Conservation (phyloP, 2,113 vertebrate species). For the Casuarius casuarius region DNA sequence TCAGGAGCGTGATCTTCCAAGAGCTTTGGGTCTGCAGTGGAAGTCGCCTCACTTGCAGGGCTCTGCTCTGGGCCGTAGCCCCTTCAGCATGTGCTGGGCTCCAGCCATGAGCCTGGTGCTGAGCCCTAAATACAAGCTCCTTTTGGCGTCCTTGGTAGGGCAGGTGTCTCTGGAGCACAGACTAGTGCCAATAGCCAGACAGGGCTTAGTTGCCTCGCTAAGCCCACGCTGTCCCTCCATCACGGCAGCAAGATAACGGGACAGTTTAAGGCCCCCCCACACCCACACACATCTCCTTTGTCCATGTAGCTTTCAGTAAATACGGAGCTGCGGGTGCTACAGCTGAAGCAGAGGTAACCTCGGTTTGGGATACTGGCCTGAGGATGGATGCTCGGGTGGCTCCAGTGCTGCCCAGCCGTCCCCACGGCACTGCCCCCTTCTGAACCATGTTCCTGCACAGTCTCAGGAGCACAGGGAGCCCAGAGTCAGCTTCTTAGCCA, state of each 20-base stretch:
- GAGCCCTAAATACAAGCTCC: fast-evolving
- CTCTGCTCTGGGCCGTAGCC: background rate
- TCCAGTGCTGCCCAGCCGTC: background rate
- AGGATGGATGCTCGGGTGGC: fast-evolving
- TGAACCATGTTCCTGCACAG: fast-evolving
- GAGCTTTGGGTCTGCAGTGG: background rate
- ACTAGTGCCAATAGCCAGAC: too few species aligned
- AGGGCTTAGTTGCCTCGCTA: fast-evolving
- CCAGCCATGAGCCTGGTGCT: background rate
- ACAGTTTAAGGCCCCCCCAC: background rate
- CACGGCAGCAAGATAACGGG: background rate
- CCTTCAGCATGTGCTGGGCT: fast-evolving
- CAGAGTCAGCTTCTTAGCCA: fast-evolving
- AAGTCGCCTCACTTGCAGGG: background rate
- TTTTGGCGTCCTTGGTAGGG: background rate
- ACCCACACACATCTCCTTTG: background rate
- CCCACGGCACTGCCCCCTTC: background rate
- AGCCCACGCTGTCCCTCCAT: fast-evolving
- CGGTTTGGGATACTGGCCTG: background rate
- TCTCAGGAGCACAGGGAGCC: background rate
- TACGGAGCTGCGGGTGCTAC: background rate
- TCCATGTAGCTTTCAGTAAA: background rate
- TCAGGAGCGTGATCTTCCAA: fast-evolving
- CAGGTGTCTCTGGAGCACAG: too few species aligned
- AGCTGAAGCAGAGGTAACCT: background rate